Evolutionary conservation across 2,888 invertebrate genomes (phyloP).

Genomic region (Ypsolopha sequella): DNA sequence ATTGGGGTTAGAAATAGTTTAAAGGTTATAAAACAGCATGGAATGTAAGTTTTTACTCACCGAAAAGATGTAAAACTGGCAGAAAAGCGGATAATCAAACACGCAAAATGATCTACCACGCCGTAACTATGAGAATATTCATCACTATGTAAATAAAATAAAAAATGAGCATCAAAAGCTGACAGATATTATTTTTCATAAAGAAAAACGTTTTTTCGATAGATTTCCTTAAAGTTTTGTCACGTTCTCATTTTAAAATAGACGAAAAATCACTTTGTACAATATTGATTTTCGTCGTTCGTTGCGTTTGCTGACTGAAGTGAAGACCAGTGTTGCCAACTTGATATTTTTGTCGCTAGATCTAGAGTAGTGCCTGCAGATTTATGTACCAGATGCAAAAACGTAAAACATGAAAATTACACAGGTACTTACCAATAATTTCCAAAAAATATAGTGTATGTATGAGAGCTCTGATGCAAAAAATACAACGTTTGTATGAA

Average conservation of each 20-base stretch:
- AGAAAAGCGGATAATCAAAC: slow-evolving; percentile 52
- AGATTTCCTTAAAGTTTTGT: slow-evolving; percentile 62
- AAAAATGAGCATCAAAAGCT: slow-evolving; percentile 68
- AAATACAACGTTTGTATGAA: too few relatives aligned
- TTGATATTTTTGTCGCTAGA: too few relatives aligned
- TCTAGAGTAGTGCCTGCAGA: too few relatives aligned
- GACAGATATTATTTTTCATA: slow-evolving; percentile 50
- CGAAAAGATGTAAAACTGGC: slow-evolving; percentile 55
- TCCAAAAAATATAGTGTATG: too few relatives aligned
- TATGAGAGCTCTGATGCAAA: too few relatives aligned
- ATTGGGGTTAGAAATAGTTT: slow-evolving; percentile 1
- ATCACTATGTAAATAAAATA: slow-evolving; percentile 70
- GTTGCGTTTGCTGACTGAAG: slow-evolving; percentile 22
- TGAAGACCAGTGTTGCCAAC: background rate
- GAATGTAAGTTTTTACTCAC: slow-evolving; percentile 40
- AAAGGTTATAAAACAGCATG: slow-evolving; percentile 4
- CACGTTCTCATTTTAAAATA: slow-evolving; percentile 69
- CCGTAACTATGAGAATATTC: slow-evolving; percentile 67
- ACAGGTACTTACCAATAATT: too few relatives aligned
- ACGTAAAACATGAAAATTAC: too few relatives aligned
- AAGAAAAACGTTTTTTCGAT: slow-evolving; percentile 59
- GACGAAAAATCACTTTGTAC: slow-evolving; percentile 49
- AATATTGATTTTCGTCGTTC: slow-evolving; percentile 58
- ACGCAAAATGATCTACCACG: slow-evolving; percentile 66
- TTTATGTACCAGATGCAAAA: too few relatives aligned